These are phyloP conservation scores for Amiota mariae DNA, from an alignment of 2,888 invertebrate species.

Conservation along the genomic window DNA sequence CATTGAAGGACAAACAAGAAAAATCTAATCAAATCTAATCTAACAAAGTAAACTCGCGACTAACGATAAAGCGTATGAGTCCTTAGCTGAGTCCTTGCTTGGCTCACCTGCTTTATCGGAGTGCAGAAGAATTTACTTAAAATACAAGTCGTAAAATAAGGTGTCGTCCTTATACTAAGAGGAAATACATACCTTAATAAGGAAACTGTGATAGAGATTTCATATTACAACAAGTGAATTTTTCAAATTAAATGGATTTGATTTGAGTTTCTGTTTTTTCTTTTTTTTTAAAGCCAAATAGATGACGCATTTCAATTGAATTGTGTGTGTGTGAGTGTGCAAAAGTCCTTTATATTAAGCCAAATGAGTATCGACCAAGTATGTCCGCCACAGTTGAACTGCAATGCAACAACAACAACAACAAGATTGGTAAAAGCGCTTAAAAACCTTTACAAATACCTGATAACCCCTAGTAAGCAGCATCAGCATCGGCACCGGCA, in stretches of 20 bases:
- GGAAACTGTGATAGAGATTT: slow-evolving; percentile 49
- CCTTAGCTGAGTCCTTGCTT: not conserved
- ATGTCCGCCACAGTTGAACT: slow-evolving; percentile 52
- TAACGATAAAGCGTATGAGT: not conserved
- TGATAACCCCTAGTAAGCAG: slow-evolving; percentile 53
- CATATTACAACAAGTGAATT: slow-evolving; percentile 53
- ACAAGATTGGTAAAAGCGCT: slow-evolving; percentile 46
- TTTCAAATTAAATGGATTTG: slow-evolving; percentile 67
- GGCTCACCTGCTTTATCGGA: too few relatives aligned
- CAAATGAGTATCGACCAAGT: slow-evolving; percentile 6
- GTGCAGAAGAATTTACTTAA: slow-evolving; percentile 60
- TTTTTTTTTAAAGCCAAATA: slow-evolving; percentile 68
- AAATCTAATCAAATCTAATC: slow-evolving; percentile 70
- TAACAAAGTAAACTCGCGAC: slow-evolving; percentile 60
- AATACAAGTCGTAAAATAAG: slow-evolving; percentile 49
- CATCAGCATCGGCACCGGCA: not conserved
- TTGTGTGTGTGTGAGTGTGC: slow-evolving; percentile 43
- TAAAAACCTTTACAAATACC: slow-evolving; percentile 66
- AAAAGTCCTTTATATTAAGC: slow-evolving; percentile 36
- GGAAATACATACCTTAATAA: not conserved
- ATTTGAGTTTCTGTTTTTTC: slow-evolving; percentile 59
- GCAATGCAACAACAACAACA: slow-evolving; percentile 50
- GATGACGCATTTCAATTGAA: slow-evolving; percentile 66
- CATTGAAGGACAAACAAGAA: slow-evolving; percentile 51
- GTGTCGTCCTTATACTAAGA: not conserved